Percentiles rank a stretch among this genome's conserved stretches.
Evolutionary conservation across 2,888 invertebrate genomes (phyloP).

Genomic region (Campoletis raptor): DNA sequence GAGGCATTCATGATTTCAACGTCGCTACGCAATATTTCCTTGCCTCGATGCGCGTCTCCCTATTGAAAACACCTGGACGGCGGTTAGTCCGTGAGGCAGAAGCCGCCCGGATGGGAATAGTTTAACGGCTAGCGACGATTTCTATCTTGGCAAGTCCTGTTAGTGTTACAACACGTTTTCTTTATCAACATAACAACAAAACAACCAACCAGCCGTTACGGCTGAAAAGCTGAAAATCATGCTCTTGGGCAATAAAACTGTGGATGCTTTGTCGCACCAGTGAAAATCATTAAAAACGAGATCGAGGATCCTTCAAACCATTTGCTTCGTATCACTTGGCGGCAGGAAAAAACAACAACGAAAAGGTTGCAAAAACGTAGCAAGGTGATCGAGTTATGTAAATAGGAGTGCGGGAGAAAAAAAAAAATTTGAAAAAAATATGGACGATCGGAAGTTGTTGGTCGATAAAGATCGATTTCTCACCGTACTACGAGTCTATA

Average conservation of each 20-base stretch:
- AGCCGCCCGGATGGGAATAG: slow-evolving; percentile 49
- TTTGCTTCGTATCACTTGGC: background rate
- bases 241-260: background rate
- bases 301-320: background rate
- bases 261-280: background rate
- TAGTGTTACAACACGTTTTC: slow-evolving; percentile 68
- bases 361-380: slow-evolving; percentile 28
- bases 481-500: background rate
- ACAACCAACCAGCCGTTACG: background rate
- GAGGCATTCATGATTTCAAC: slow-evolving; percentile 89
- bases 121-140: slow-evolving; percentile 15
- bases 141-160: slow-evolving; percentile 73
- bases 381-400: slow-evolving; percentile 55
- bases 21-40: slow-evolving; percentile 72
- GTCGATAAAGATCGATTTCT: slow-evolving; percentile 17
- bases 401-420: slow-evolving; percentile 7
- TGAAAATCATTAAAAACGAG: background rate
- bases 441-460: background rate
- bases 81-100: slow-evolving; percentile 63
- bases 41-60: slow-evolving; percentile 36
- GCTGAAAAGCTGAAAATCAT: slow-evolving; percentile 22
- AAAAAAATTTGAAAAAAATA: slow-evolving; percentile 9
- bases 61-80: slow-evolving; percentile 70
- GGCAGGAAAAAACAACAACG: background rate
- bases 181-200: slow-evolving; percentile 14